phyloP scores from a whole-genome alignment of 2,113 vertebrate genomes.

The Rhynchomys soricoides region DNA sequence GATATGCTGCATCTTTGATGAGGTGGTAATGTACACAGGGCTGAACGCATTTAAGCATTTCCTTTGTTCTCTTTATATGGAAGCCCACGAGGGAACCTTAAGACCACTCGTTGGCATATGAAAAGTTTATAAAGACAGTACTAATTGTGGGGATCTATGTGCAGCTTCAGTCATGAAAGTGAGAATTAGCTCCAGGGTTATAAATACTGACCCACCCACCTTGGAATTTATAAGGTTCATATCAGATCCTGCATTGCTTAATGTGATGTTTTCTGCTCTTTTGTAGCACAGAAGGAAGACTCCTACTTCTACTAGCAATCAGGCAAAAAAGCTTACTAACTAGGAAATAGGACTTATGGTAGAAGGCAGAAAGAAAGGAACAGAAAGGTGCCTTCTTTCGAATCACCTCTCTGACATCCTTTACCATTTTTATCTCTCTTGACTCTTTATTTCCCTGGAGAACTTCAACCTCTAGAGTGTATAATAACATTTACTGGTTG shows the following conservation, averaged over 20 bases:
- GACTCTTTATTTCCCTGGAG: background rate
- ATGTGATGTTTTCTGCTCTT: constrained; percentile 33
- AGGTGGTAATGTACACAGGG: constrained; percentile 47
- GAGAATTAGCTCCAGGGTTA: background rate
- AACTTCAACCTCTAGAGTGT: background rate
- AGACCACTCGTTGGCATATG: background rate
- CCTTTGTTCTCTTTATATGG: constrained; percentile 59
- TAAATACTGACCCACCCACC: background rate
- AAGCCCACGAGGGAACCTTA: background rate
- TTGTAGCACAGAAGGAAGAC: background rate
- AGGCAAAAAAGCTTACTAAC: background rate
- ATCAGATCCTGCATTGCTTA: background rate
- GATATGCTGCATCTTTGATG: constrained; percentile 64
- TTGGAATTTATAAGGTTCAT: background rate
- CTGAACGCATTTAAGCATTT: constrained; percentile 60
- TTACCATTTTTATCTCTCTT: background rate
- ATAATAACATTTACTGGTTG: background rate
- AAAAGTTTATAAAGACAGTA: constrained; percentile 25
- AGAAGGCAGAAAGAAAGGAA: background rate
- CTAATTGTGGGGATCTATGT: constrained; percentile 41
- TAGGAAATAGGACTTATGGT: background rate
- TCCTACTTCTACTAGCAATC: constrained; percentile 1
- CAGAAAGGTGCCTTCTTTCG: background rate
- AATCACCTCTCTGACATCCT: background rate
- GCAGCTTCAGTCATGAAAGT: constrained; percentile 56